These are phyloP conservation scores for Heliangelus exortis DNA, from an alignment of 2,797 vertebrate genomes.

Conservation along the genomic window DNA sequence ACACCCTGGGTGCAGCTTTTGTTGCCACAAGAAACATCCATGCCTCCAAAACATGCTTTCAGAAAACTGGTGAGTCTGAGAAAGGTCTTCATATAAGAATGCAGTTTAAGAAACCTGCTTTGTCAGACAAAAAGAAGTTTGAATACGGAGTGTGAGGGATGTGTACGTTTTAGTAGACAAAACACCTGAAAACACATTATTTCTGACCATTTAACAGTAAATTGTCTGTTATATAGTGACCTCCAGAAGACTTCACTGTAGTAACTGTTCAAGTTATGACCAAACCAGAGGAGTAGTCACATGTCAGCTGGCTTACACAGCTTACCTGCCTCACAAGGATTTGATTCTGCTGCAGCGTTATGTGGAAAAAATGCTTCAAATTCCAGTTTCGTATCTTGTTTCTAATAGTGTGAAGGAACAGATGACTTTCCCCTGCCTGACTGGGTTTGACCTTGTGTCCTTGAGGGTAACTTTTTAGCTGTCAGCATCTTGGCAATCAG, in stretches of 20 bases:
- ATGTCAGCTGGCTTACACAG: not conserved
- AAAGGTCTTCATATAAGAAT: not conserved
- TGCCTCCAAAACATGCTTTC: constrained; percentile 84
- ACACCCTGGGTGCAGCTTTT: constrained; percentile 86
- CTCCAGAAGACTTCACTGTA: not conserved
- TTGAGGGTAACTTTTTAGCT: not conserved
- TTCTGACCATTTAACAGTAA: not conserved
- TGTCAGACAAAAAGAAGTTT: not conserved
- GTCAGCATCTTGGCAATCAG: not conserved
- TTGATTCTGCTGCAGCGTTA: not conserved
- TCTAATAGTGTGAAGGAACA: rapidly evolving
- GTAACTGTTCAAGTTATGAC: rapidly evolving
- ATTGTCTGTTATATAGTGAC: rapidly evolving
- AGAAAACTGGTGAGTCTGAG: constrained; percentile 89
- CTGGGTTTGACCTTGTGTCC: constrained; percentile 39
- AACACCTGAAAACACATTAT: rapidly evolving
- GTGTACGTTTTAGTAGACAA: not conserved
- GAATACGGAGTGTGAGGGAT: rapidly evolving
- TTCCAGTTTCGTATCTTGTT: not conserved
- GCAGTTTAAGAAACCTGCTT: not conserved
- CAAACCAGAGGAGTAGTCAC: rapidly evolving
- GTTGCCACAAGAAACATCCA: constrained; percentile 92
- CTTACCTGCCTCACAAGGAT: not conserved
- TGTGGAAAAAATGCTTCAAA: not conserved
- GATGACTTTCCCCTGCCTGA: not conserved